Percentiles rank a stretch among this genome's conserved stretches.
These are phyloP conservation scores for Lumbricus terrestris DNA, from an alignment of 2,888 invertebrate genomes.

Conservation along the genomic window DNA sequence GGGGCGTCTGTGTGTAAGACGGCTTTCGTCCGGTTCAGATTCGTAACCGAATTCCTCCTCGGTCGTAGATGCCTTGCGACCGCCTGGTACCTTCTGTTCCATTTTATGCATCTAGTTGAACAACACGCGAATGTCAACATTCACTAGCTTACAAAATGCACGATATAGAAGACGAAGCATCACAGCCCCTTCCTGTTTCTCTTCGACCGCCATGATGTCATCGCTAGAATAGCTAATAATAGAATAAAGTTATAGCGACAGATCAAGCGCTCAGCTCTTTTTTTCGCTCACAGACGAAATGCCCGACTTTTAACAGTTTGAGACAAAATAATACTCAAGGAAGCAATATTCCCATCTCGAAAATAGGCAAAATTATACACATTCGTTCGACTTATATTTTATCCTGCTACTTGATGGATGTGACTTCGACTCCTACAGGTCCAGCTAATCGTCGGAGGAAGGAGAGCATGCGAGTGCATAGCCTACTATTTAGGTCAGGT, in stretches of 20 bases:
- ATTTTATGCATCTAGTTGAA: background rate
- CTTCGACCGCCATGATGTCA: conserved; percentile 3
- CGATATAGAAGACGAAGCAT: background rate
- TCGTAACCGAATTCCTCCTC: conserved; percentile 46
- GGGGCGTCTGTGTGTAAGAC: conserved; percentile 9
- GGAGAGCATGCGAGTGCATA: too few relatives aligned
- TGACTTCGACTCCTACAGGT: background rate
- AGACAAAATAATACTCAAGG: background rate
- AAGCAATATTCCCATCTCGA: background rate
- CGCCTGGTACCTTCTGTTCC: conserved; percentile 41
- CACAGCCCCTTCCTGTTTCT: background rate
- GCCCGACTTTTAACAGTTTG: background rate
- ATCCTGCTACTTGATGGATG: background rate
- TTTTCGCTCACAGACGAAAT: background rate
- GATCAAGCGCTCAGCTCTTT: background rate
- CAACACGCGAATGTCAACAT: background rate
- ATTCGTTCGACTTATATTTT: background rate
- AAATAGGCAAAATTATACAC: too few relatives aligned
- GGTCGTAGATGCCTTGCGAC: conserved; percentile 45
- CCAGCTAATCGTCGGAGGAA: background rate
- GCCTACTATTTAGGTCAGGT: too few relatives aligned
- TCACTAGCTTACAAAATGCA: background rate
- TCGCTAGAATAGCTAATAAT: background rate
- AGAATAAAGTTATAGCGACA: background rate
- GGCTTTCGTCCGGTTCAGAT: conserved; percentile 33